Evolutionary conservation across 2,888 invertebrate species (phyloP).

Genomic region (Dilophus febrilis): DNA sequence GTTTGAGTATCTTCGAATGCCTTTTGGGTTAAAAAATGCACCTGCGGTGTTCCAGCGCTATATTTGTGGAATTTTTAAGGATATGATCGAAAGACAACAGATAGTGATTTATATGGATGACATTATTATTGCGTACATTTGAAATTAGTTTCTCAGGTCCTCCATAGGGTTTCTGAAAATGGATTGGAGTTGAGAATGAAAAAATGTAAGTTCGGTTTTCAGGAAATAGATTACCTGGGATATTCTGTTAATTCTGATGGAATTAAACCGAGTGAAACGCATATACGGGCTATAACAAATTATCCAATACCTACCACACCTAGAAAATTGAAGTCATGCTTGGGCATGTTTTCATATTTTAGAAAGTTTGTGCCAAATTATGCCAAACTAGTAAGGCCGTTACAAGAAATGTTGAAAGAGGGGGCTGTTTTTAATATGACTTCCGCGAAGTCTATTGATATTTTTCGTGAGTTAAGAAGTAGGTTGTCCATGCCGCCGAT

Average conservation of each 20-base stretch:
- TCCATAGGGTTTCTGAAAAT: too few species aligned
- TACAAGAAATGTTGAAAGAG: slow-evolving; percentile 13
- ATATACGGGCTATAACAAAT: background rate
- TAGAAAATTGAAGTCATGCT: background rate
- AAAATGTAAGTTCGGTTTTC: slow-evolving; percentile 8
- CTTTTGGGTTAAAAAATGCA: slow-evolving; percentile 11
- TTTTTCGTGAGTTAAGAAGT: slow-evolving; percentile 13
- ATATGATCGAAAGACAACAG: slow-evolving; percentile 8
- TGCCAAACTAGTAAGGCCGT: slow-evolving; percentile 12
- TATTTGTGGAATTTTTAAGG: slow-evolving; percentile 11
- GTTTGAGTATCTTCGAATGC: slow-evolving; percentile 11
- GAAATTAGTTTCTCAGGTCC: too few species aligned
- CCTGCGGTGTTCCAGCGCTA: slow-evolving; percentile 12
- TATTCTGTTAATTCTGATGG: slow-evolving; percentile 9
- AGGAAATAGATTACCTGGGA: slow-evolving; percentile 10
- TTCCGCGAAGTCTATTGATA: slow-evolving; percentile 9
- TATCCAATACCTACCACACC: background rate
- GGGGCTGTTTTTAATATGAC: slow-evolving; percentile 12
- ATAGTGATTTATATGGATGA: slow-evolving; percentile 13
- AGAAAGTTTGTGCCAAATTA: background rate
- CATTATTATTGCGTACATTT: too few species aligned
- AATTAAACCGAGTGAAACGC: slow-evolving; percentile 8
- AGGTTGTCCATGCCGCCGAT: slow-evolving; percentile 9
- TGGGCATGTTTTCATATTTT: slow-evolving; percentile 2
- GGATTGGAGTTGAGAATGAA: slow-evolving; percentile 8